A percentile compares a stretch with the other conserved stretches of the same genome.
phyloP scores from a whole-genome alignment of 2,888 invertebrate species.

The Lamellibrachia satsuma region DNA sequence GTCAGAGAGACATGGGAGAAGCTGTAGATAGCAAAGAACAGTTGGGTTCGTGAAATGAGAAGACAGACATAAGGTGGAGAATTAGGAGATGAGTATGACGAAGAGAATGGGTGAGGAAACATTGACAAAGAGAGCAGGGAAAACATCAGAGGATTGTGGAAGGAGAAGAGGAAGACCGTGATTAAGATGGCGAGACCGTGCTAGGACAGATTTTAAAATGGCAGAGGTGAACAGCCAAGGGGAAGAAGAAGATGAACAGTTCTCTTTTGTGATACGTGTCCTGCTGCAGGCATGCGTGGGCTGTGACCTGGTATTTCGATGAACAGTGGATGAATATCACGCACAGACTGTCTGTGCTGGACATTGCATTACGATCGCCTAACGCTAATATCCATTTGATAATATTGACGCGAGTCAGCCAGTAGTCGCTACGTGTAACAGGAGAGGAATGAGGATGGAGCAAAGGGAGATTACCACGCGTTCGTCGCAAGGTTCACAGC shows the following conservation, averaged over 20 bases:
- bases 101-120: too few relatives aligned
- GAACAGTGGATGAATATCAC: neutral
- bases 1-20: too few relatives aligned
- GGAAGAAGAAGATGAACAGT: neutral
- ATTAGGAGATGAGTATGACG: too few relatives aligned
- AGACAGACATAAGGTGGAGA: too few relatives aligned
- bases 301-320: neutral
- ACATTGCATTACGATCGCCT: neutral
- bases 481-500: neutral
- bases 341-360: neutral
- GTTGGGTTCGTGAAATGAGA: too few relatives aligned
- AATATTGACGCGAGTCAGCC: neutral
- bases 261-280: neutral
- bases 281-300: neutral
- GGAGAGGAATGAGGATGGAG: neutral
- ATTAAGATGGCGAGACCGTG: too few relatives aligned
- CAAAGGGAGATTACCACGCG: neutral
- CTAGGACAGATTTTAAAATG: too few relatives aligned
- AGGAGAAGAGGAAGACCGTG: too few relatives aligned
- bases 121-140: too few relatives aligned
- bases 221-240: too few relatives aligned
- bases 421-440: neutral
- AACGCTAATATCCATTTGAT: neutral
- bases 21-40: too few relatives aligned
- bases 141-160: too few relatives aligned